Percentiles rank a stretch among this genome's conserved stretches.
Conservation (phyloP, 2,888 invertebrate genomes). For the Cephus sareptanus region DNA sequence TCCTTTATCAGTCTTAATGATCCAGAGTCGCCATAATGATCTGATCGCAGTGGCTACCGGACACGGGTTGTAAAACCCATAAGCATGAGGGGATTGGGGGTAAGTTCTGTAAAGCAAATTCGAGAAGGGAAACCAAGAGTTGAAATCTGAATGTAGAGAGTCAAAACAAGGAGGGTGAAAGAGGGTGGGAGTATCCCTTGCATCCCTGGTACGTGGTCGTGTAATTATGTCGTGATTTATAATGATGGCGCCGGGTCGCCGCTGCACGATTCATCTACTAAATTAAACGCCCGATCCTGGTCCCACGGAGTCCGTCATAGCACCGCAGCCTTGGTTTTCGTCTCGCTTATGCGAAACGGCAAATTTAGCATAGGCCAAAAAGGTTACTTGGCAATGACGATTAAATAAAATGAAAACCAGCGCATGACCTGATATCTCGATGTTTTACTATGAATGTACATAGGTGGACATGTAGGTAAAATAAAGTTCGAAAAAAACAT, state of each 20-base stretch:
- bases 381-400: neutral
- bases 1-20: neutral
- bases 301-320: conserved; percentile 43
- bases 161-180: neutral
- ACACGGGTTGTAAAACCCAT: neutral
- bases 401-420: neutral
- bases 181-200: conserved; percentile 32
- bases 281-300: conserved; percentile 52
- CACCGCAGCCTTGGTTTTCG: conserved; percentile 29
- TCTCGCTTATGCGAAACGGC: conserved; percentile 12
- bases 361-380: neutral
- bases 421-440: neutral
- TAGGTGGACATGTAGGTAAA: too few species aligned
- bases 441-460: neutral
- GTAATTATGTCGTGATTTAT: conserved; percentile 58
- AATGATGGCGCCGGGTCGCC: conserved; percentile 50
- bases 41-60: neutral
- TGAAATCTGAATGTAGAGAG: neutral
- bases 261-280: conserved; percentile 46
- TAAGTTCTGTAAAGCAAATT: neutral
- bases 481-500: too few species aligned
- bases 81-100: neutral
- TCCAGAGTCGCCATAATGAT: neutral
- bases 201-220: conserved; percentile 38
- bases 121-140: neutral